A percentile compares a stretch with the other conserved stretches of the same genome.
Conservation (phyloP, 2,113 vertebrate species). For the Platichthys flesus region DNA sequence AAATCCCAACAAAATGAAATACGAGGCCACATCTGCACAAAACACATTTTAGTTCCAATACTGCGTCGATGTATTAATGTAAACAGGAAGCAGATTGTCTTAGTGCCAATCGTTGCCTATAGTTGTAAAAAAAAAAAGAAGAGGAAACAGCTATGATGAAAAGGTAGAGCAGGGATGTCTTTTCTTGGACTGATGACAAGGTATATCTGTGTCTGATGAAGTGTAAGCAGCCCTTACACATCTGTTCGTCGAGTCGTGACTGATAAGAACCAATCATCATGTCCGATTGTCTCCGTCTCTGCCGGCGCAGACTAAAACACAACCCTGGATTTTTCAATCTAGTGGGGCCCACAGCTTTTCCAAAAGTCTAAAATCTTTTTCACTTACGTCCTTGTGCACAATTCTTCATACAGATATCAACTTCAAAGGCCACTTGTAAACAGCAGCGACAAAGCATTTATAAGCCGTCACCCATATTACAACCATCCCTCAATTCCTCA, state of each 20-base stretch:
- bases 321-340: background rate
- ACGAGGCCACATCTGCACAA: too few species aligned
- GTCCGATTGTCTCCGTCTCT: background rate
- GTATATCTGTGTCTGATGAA: background rate
- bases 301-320: too few species aligned
- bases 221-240: background rate
- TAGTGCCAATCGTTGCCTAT: too few species aligned
- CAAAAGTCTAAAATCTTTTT: too few species aligned
- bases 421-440: slow-evolving; percentile 13
- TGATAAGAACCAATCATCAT: background rate
- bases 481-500: slow-evolving; percentile 6
- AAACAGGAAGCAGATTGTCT: too few species aligned
- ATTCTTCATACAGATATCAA: background rate
- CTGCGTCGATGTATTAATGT: too few species aligned
- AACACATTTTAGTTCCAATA: too few species aligned
- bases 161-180: background rate
- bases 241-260: background rate
- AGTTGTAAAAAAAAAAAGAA: background rate
- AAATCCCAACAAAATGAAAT: too few species aligned
- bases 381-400: background rate
- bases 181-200: background rate
- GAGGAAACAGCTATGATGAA: background rate
- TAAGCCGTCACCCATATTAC: slow-evolving; percentile 7
- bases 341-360: background rate
- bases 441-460: background rate